Conservation (phyloP, 2,888 invertebrate genomes). For the Parochlus steinenii region DNA sequence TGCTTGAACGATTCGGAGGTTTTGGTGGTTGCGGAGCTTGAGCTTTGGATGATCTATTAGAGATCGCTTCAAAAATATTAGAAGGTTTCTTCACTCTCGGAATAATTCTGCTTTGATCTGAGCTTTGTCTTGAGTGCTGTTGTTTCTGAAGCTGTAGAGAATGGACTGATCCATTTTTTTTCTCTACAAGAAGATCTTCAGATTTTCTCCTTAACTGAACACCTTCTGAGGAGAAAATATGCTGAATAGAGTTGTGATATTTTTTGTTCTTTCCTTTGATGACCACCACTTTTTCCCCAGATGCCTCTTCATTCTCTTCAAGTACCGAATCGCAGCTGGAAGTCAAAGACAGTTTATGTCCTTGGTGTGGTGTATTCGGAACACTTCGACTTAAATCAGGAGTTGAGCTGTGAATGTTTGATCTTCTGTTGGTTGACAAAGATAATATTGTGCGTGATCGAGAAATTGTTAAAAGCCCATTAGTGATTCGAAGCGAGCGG, state of each 20-base stretch:
- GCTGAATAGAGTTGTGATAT: slow-evolving; percentile 10
- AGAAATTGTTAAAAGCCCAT: slow-evolving; percentile 35
- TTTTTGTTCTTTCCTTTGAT: slow-evolving; percentile 10
- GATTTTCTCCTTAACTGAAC: slow-evolving; percentile 15
- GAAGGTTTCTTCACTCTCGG: slow-evolving; percentile 5
- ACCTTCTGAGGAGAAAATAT: slow-evolving; percentile 12
- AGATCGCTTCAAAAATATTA: slow-evolving; percentile 3
- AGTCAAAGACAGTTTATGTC: slow-evolving; percentile 14
- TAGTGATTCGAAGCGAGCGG: slow-evolving; percentile 20
- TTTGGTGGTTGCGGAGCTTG: no score
- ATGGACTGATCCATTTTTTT: no score
- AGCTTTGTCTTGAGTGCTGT: slow-evolving; percentile 3
- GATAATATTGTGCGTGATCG: slow-evolving; percentile 39
- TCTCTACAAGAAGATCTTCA: slow-evolving; percentile 12
- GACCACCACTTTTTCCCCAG: slow-evolving; percentile 1
- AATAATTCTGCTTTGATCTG: slow-evolving; percentile 9
- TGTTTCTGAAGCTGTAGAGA: no score
- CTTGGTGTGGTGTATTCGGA: slow-evolving; percentile 23
- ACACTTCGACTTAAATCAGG: slow-evolving; percentile 29
- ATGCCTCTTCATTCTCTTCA: slow-evolving; percentile 15
- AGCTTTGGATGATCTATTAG: slow-evolving; percentile 4
- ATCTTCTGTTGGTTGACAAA: slow-evolving; percentile 19
- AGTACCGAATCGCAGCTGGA: slow-evolving; percentile 20
- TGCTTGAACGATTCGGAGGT: no score
- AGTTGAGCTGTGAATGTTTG: slow-evolving; percentile 25